Evolutionary conservation across 2,113 vertebrate genomes (phyloP).

Genomic region (Oreocharis arfaki): DNA sequence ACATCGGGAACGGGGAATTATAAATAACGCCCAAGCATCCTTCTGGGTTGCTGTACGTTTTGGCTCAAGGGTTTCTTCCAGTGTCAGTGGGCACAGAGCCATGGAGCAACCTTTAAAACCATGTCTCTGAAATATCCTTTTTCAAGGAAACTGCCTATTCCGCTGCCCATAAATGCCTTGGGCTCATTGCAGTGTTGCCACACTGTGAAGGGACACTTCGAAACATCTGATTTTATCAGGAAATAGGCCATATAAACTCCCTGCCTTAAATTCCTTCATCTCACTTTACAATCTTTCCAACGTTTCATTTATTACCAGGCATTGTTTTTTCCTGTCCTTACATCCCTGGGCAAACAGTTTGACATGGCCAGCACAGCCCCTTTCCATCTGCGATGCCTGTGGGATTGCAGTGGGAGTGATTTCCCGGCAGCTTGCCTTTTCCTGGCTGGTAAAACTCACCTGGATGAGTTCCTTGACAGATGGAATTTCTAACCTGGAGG

Average conservation of each 20-base stretch:
- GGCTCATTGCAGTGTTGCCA: not conserved
- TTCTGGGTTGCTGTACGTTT: not conserved
- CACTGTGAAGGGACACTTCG: not conserved
- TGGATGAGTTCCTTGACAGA: not conserved
- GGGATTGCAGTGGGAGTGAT: not conserved
- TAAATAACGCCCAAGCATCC: not conserved
- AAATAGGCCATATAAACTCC: not conserved
- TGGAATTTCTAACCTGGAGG: not conserved
- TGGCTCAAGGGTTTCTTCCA: constrained; percentile 6
- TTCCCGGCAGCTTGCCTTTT: not conserved
- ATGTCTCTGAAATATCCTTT: not conserved
- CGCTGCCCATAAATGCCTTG: not conserved
- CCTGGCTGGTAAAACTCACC: not conserved
- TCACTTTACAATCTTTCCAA: not conserved
- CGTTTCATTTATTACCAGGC: not conserved
- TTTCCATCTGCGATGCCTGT: not conserved
- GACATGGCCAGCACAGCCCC: not conserved
- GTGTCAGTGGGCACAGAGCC: not conserved
- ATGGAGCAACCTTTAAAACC: not conserved
- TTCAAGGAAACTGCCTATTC: not conserved
- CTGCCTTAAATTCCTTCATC: not conserved
- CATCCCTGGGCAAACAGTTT: constrained; percentile 22
- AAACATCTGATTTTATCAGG: constrained; percentile 4
- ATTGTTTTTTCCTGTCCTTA: not conserved
- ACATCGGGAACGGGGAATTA: accelerated